These are phyloP conservation scores for Villa cingulata DNA, from an alignment of 2,888 invertebrate genomes.

Conservation along the genomic window DNA sequence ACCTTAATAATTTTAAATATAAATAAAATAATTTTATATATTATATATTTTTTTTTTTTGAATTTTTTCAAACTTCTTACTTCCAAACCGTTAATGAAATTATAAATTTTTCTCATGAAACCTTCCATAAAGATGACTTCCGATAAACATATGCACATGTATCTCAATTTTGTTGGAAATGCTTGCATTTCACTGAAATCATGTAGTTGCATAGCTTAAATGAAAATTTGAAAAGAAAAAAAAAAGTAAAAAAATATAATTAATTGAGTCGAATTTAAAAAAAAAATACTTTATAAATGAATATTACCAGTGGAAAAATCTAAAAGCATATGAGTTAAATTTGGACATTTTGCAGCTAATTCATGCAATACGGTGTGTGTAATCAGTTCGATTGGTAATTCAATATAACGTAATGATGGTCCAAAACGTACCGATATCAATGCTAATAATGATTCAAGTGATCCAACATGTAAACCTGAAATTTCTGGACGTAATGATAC, in stretches of 20 bases:
- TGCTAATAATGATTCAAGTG: slow-evolving; percentile 72
- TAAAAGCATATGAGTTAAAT: slow-evolving; percentile 87
- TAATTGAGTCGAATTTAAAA: neutral
- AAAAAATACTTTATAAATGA: neutral
- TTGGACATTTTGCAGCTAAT: slow-evolving; percentile 88
- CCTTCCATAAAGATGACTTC: slow-evolving; percentile 99
- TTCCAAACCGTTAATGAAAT: slow-evolving; percentile 96
- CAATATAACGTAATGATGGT: slow-evolving; percentile 77
- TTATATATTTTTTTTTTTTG: neutral
- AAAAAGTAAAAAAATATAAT: neutral
- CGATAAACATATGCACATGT: slow-evolving; percentile 91
- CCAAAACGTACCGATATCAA: slow-evolving; percentile 81
- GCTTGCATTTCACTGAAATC: slow-evolving; percentile 99
- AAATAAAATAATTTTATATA: neutral
- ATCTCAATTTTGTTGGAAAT: slow-evolving; percentile 92
- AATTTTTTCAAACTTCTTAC: slow-evolving; percentile 15
- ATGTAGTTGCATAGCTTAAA: slow-evolving; percentile 87
- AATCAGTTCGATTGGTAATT: slow-evolving; percentile 89
- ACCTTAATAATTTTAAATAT: slow-evolving; percentile 40
- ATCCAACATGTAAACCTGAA: slow-evolving; percentile 61
- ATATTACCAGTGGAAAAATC: slow-evolving; percentile 81
- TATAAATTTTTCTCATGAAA: slow-evolving; percentile 98
- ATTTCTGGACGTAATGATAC: slow-evolving; percentile 94
- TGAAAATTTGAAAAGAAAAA: no score
- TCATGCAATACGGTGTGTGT: slow-evolving; percentile 95